These are phyloP conservation scores for Columba livia DNA, from an alignment of 2,113 vertebrate genomes.

Conservation along the genomic window DNA sequence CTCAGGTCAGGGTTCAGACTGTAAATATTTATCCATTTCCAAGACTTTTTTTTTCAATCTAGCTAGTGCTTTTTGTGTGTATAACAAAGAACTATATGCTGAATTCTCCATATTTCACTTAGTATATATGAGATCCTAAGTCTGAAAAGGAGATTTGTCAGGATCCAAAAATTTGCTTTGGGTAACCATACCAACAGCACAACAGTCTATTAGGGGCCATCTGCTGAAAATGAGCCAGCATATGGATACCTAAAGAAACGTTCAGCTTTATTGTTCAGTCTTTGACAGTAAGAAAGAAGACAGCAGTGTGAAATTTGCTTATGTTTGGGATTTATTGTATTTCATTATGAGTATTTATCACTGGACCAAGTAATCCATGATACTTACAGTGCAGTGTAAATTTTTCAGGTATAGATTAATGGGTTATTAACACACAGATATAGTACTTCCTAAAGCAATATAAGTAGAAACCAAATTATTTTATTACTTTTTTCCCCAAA, in stretches of 20 bases:
- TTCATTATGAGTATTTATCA: background rate
- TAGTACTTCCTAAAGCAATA: background rate
- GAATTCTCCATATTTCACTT: background rate
- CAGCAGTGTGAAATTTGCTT: background rate
- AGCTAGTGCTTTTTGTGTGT: background rate
- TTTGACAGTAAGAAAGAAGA: background rate
- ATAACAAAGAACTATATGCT: background rate
- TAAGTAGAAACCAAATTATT: background rate
- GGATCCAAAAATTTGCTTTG: slow-evolving; percentile 7
- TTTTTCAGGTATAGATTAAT: slow-evolving; percentile 16
- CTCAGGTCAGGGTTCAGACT: background rate
- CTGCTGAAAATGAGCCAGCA: slow-evolving; percentile 57
- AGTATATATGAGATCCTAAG: background rate
- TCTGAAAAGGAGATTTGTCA: background rate
- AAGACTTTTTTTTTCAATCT: background rate
- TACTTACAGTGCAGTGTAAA: background rate
- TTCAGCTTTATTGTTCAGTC: background rate
- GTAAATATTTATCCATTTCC: background rate
- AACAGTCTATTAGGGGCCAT: slow-evolving; percentile 46
- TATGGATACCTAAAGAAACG: slow-evolving; percentile 35
- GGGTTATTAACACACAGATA: slow-evolving; percentile 1
- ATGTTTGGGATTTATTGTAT: background rate
- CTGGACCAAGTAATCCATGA: background rate
- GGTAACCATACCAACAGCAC: slow-evolving; percentile 50
- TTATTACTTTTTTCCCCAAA: background rate